Base-by-base conservation (phyloP, 2,797 vertebrate genomes). In the Taenioides sp. region DNA sequence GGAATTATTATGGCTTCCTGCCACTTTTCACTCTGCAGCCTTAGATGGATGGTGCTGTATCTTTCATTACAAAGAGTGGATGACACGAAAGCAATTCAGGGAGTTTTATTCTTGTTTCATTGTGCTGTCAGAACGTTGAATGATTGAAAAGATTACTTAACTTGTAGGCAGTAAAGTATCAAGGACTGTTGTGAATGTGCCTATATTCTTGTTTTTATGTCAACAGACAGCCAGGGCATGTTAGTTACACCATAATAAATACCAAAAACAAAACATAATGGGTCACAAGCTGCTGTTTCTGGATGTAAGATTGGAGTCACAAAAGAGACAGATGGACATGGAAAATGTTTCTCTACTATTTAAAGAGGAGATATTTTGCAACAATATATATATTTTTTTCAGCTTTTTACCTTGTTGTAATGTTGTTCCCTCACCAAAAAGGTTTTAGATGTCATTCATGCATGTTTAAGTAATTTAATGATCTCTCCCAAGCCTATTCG, bases 1-100 rank as follows among this genome's bases (percentile, higher is more conserved):
- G 67, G 71, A 83, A 85, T 82, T 80, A 75, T 84, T 66, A 82
- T 65, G 25, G 76, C 70, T 78, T 77, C 49, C 73, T 74, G 17
- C 78, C 83, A 0, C 62, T 72, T 65, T 73, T 60, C 54, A 40
- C 52, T 67, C 25, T 0, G 50, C 1, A 58, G 74, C 2, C 47
- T 68, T 49, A 71, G 70, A 61, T 67, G 59, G 70, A 73, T 72
- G 52, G 65, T 57, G 52, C 37, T 65, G 27, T 37, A 27, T 50
- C 59, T 61, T 57, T 63, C 49, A 81, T 81, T 74, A 17, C 63
- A 71, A 77, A 69, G 40, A 64, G 67, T 34, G 25, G 22, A 72
- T 20, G 49, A 25, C 40, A 58, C 7, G 58, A 55, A 69, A 73
- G 65, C 72, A 3, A 20, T 70, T 66, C 34, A 43, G 34, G 28